A percentile compares a stretch with the other conserved stretches of the same genome.
Conservation (phyloP, 2,113 vertebrate species). For the Dicerorhinus sumatrensis region DNA sequence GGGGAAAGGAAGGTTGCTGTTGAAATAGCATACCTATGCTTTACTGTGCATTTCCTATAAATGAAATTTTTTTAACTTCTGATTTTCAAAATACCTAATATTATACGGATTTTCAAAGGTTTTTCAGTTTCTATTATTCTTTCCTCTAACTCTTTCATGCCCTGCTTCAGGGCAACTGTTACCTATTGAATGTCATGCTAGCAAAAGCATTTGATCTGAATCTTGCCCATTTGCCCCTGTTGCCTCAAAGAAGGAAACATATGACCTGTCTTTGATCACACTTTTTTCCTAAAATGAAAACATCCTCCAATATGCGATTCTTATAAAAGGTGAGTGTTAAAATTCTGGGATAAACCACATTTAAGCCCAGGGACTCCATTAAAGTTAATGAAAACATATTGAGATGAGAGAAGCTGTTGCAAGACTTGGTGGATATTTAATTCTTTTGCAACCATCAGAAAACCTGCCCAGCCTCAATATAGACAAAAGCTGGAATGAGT, state of each 20-base stretch:
- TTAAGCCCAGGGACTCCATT: constrained; percentile 78
- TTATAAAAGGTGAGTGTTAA: constrained; percentile 83
- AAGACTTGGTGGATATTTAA: constrained; percentile 64
- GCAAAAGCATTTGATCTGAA: constrained; percentile 83
- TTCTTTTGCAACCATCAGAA: constrained; percentile 70
- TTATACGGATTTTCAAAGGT: constrained; percentile 79
- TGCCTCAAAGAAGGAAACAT: constrained; percentile 79
- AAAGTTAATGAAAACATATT: constrained; percentile 80
- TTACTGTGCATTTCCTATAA: constrained; percentile 41
- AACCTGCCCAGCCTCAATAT: constrained; percentile 64
- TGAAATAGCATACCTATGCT: constrained; percentile 5
- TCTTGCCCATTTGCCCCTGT: constrained; percentile 76
- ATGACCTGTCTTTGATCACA: constrained; percentile 84
- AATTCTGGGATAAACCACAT: constrained; percentile 81
- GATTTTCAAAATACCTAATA: constrained; percentile 76
- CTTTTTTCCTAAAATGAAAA: constrained; percentile 83
- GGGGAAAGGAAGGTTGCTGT: not conserved
- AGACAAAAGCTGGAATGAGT: constrained; percentile 74
- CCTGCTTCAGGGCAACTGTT: constrained; percentile 82
- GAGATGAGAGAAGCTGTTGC: constrained; percentile 53
- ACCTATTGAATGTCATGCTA: constrained; percentile 82
- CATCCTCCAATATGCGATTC: constrained; percentile 82
- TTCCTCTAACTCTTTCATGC: constrained; percentile 81
- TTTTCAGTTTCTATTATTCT: constrained; percentile 80
- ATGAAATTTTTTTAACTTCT: constrained; percentile 63